These are phyloP conservation scores for Oncorhynchus tshawytscha DNA, from an alignment of 2,113 vertebrate genomes.

Conservation along the genomic window DNA sequence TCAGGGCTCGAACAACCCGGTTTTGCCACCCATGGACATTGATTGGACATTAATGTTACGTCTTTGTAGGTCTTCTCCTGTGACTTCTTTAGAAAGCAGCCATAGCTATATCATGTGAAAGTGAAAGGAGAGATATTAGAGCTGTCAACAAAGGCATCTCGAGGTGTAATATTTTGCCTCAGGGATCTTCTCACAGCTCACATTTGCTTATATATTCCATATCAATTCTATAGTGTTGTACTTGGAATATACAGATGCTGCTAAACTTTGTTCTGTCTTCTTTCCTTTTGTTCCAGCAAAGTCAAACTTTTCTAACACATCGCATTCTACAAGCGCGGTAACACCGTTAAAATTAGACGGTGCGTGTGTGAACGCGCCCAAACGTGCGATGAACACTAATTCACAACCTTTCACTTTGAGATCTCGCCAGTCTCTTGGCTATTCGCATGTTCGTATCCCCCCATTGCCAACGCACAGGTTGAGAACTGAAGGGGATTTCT, in stretches of 20 bases:
- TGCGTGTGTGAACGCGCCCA: conserved; percentile 32
- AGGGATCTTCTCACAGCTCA: not conserved
- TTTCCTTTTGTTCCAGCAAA: conserved; percentile 34
- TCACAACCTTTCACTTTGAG: conserved; percentile 73
- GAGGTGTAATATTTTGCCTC: conserved; percentile 30
- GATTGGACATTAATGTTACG: no score
- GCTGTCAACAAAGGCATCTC: conserved; percentile 42
- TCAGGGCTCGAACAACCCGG: no score
- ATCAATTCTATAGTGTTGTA: not conserved
- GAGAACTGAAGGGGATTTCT: conserved; percentile 24
- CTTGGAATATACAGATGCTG: not conserved
- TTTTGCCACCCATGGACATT: no score
- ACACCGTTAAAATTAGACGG: conserved; percentile 67
- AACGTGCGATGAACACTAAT: conserved; percentile 70
- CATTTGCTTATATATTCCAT: not conserved
- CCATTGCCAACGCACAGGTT: no score
- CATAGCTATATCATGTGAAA: not conserved
- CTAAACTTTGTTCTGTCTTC: not conserved
- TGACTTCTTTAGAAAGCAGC: no score
- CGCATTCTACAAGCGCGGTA: not conserved
- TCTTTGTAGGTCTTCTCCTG: no score
- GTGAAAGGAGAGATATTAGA: not conserved
- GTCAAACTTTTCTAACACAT: conserved; percentile 53
- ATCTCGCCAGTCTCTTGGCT: conserved; percentile 56
- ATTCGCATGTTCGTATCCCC: conserved; percentile 43